A percentile compares a stretch with the other conserved stretches of the same genome.
These are phyloP conservation scores for Todiramphus chloris DNA, from an alignment of 2,113 vertebrate genomes.

Conservation along the genomic window DNA sequence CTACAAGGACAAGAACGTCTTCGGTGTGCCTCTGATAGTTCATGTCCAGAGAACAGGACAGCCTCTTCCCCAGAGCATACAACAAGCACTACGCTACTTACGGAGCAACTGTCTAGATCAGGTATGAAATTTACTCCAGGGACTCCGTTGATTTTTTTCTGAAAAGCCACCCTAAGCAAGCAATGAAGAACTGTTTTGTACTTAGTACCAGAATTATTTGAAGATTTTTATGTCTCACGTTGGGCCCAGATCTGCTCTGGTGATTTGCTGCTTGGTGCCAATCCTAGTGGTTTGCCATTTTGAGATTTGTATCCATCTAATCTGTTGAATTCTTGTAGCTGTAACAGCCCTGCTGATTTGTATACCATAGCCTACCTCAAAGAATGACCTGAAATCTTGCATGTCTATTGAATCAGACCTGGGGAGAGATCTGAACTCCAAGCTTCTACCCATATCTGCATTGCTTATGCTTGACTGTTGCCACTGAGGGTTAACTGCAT, in stretches of 20 bases:
- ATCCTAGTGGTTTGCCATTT: neutral
- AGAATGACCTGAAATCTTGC: neutral
- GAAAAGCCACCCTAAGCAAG: neutral
- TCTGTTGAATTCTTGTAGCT: neutral
- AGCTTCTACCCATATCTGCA: neutral
- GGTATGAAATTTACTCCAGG: constrained; percentile 70
- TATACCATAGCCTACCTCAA: neutral
- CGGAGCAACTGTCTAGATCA: constrained; percentile 94
- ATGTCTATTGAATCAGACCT: neutral
- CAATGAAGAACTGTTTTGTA: neutral
- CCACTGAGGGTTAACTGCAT: constrained; percentile 34
- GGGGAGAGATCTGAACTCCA: neutral
- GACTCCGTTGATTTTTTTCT: neutral
- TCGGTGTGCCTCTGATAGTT: constrained; percentile 95
- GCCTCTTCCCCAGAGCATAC: constrained; percentile 92
- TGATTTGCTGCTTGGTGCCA: neutral
- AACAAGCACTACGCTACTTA: constrained; percentile 91
- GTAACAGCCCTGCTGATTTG: neutral
- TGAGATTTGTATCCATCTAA: neutral
- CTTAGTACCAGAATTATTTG: neutral
- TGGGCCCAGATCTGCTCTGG: neutral
- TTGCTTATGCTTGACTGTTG: neutral
- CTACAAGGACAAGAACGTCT: constrained; percentile 96
- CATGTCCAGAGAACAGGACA: constrained; percentile 96
- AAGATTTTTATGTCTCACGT: neutral